Evolutionary conservation across 2,888 invertebrate genomes (phyloP), one percentile per base, ranked within the genome.

Genomic region (Pristionchus entomophagus): DNA sequence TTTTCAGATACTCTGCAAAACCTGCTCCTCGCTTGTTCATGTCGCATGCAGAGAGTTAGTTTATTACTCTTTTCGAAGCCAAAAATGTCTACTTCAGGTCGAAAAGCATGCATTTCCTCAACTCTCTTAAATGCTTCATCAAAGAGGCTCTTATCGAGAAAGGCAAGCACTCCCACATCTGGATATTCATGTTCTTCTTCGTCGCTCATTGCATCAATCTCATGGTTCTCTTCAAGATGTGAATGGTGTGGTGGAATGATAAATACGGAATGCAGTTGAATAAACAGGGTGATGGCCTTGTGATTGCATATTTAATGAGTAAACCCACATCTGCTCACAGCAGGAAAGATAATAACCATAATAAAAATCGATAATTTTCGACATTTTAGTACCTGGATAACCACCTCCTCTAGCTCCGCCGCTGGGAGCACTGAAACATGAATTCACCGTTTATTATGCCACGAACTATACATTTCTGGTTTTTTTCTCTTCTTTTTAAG

Each of bases 371-470:
- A 82, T 17, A 26, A 38, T 26, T 22, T 59, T 29, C 14, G 12
- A 32, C 65, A 56, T 84, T 62, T 84, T 51, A 49, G 56, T 85
- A 85, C 85, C 85, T 85, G 73, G 22, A 41, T 53, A 85, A 77
- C 85, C 85, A 41, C 85, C 85, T 53, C 85, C 82, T 49, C 56
- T 51, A 49, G 83, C 49, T 49, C 83, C 83, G 38, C 73, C 77
- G 41, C 73, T 26, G 19, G 85, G 85, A 56, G 62, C 85, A 77
- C 85, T 85, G 85, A 85, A 85, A 85, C 38, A 73, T 85, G 84
- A 84, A 84, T 84, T 84, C 84, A 84, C 84, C 84, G 84, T 49
- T 84, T 65, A 84, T 49, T 65, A 80, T 80, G 73, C 41, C 41
- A 73, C 38, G 38, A 73, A n/a, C 32, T 29, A 80, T 82, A 56